Conservation (phyloP, 2,113 vertebrate genomes). For the Sceloporus undulatus region DNA sequence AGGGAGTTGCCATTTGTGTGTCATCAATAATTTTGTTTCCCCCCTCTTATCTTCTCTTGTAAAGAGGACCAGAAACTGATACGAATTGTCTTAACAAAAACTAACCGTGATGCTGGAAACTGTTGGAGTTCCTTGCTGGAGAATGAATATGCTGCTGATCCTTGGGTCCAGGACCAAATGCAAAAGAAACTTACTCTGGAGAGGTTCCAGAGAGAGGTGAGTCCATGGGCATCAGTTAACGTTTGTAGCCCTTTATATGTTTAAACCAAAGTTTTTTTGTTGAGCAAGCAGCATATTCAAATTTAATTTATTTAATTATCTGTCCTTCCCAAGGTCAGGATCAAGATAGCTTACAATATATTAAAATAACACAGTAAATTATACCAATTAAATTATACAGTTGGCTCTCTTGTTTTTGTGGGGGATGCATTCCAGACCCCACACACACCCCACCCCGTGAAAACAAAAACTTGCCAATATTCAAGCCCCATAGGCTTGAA, state of each 20-base stretch:
- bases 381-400: no score
- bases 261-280: background rate
- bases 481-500: no score
- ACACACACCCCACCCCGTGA: no score
- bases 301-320: no score
- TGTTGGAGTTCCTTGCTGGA: slow-evolving; percentile 95
- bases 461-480: no score
- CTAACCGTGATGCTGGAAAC: slow-evolving; percentile 93
- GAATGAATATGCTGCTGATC: slow-evolving; percentile 91
- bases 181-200: slow-evolving; percentile 96
- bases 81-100: slow-evolving; percentile 93
- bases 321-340: no score
- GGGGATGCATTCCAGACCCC: no score
- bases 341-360: no score
- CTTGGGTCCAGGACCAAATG: slow-evolving; percentile 98
- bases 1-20: background rate
- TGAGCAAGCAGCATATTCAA: background rate
- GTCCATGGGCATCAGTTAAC: slow-evolving; percentile 22
- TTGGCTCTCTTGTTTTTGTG: no score
- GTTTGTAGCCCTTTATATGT: fast-evolving
- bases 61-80: slow-evolving; percentile 95
- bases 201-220: slow-evolving; percentile 95
- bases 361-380: no score
- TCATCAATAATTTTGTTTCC: background rate
- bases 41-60: background rate